Conservation (phyloP, 2,113 vertebrate species). For the Pelobates fuscus region DNA sequence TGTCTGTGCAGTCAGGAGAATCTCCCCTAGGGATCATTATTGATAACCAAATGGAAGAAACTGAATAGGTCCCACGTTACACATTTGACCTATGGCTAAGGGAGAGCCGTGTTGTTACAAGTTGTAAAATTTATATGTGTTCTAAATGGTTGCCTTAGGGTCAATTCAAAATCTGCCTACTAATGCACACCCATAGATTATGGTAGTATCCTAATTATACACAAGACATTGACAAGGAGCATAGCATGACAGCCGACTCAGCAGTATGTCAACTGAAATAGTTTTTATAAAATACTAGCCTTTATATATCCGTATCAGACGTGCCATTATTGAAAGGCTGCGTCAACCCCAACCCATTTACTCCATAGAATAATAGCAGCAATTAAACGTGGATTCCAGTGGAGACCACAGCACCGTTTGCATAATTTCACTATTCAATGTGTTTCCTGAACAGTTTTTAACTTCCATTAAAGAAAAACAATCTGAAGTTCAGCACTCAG, state of each 20-base stretch:
- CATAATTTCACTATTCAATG: too few relatives aligned
- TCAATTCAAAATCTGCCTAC: constrained; percentile 16
- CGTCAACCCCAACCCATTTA: constrained; percentile 10
- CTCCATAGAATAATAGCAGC: constrained; percentile 21
- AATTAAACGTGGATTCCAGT: constrained; percentile 21
- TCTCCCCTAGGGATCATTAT: neutral
- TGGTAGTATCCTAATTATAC: constrained; percentile 27
- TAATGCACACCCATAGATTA: constrained; percentile 23
- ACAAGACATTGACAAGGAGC: constrained; percentile 25
- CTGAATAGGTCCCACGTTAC: too few relatives aligned
- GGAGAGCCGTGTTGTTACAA: neutral
- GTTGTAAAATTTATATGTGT: constrained; percentile 2
- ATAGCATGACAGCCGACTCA: constrained; percentile 17
- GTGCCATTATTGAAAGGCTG: constrained; percentile 32
- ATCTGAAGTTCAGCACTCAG: too few relatives aligned
- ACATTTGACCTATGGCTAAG: neutral
- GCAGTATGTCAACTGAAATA: constrained; percentile 27
- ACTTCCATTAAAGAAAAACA: too few relatives aligned
- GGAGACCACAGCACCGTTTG: too few relatives aligned
- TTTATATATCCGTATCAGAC: constrained; percentile 17
- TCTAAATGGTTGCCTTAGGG: neutral
- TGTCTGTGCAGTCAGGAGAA: neutral
- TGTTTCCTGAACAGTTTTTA: too few relatives aligned
- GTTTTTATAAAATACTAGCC: constrained; percentile 37
- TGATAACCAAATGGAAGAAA: neutral